A percentile compares a stretch with the other conserved stretches of the same genome.
phyloP scores from a whole-genome alignment of 2,888 invertebrate genomes.

The Erebia palarica region DNA sequence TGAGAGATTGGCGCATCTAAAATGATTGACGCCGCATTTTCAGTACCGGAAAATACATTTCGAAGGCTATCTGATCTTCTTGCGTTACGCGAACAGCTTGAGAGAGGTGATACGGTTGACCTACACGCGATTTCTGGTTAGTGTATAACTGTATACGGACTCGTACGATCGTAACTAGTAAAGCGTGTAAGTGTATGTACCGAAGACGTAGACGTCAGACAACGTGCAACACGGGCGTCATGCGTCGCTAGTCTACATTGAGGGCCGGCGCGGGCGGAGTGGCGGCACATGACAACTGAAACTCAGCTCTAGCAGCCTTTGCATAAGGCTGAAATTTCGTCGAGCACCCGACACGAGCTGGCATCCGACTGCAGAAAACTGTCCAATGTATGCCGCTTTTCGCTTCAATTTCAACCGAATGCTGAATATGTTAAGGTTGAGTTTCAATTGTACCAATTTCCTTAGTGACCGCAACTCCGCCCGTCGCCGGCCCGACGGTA shows the following conservation, averaged over 20 bases:
- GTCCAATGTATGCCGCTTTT: no score
- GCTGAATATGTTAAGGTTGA: background rate
- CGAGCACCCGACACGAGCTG: background rate
- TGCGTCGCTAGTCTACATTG: conserved; percentile 44
- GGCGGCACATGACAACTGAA: background rate
- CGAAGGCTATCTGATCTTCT: no score
- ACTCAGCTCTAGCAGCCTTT: background rate
- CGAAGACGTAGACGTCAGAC: conserved; percentile 43
- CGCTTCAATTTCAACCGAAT: background rate
- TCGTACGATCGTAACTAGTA: conserved; percentile 38
- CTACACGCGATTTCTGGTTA: background rate
- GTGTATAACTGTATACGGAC: background rate
- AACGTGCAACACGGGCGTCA: conserved; percentile 51
- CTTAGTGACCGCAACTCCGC: background rate
- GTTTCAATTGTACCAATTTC: background rate
- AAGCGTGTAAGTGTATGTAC: conserved; percentile 46
- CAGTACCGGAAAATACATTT: no score
- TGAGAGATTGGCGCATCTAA: no score
- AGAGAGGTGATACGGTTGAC: conserved; percentile 5
- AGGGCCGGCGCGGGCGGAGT: background rate
- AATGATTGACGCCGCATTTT: no score
- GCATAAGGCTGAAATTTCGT: background rate
- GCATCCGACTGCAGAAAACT: no score
- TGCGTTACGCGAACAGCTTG: no score
- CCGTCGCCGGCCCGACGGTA: conserved; percentile 28